Evolutionary conservation across 2,888 invertebrate genomes (phyloP), one percentile per base, ranked within the genome.

Genomic region (Campoplex nolae): DNA sequence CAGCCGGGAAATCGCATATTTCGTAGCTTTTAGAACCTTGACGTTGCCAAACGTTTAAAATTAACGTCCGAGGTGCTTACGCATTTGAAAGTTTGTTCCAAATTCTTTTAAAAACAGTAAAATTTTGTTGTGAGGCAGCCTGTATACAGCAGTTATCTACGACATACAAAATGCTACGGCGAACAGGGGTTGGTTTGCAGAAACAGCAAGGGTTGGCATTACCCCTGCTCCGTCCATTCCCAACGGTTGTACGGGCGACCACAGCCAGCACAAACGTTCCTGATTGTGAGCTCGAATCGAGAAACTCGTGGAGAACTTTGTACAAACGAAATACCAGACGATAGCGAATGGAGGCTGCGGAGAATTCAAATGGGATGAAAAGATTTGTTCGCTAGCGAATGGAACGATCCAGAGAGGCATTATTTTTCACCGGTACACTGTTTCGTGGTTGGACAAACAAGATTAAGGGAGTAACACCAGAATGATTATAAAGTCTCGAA

Each of bases 231-330:
- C 74, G 79, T 48, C 38, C 45, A 79, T 84, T 58, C 54, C 38
- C 48, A 68, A 74, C 68, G 58, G 45, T 67, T 79, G 75, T 62
- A 32, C 32, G 80, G 32, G 73, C 56, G 62, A 51, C 68, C 68
- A 51, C 80, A 74, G 58, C 67, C 74, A 67, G 48, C 74, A 80
- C 75, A 80, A 84, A 70, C 80, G 58, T 58, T 74, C 45, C 79
- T 80, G 79, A 84, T 84, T 84, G 84, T 80, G 75, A 84, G 48
- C 58, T 74, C 68, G 80, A 58, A 79, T 80, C 75, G 75, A 68
- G 35, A 48, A 67, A 79, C 79, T 58, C 56, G 45, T n/a, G 45
- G 74, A 62, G 68, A 70, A 84, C 42, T 80, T 74, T 65, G 16
- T 28, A 71, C 71, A 54, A 32, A 71, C 48, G 48, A 28, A 67